phyloP scores from a whole-genome alignment of 2,888 invertebrate species.

The Drosophila monieri region DNA sequence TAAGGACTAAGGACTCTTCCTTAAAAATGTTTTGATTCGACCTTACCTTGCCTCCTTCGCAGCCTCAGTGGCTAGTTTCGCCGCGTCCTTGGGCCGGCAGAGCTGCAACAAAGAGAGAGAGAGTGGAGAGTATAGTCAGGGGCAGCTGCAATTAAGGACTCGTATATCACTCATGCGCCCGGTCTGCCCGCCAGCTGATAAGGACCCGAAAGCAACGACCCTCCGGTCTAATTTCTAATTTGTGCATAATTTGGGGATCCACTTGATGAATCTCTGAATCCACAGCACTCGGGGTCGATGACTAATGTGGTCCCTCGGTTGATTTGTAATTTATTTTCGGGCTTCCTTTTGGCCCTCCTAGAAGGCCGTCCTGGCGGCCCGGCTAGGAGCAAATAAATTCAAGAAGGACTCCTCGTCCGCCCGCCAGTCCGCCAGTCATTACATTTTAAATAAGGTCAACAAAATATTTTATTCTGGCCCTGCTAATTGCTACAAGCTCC shows the following conservation, averaged over 20 bases:
- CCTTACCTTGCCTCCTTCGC: neutral
- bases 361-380: neutral
- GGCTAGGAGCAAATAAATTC: slow-evolving; percentile 31
- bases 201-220: neutral
- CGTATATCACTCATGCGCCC: slow-evolving; percentile 24
- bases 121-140: neutral
- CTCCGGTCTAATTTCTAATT: slow-evolving; percentile 11
- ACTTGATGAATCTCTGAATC: slow-evolving; percentile 11
- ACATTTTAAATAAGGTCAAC: slow-evolving; percentile 68
- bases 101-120: slow-evolving; percentile 15
- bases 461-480: slow-evolving; percentile 37
- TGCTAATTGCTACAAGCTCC: slow-evolving; percentile 63
- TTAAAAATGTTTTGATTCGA: neutral
- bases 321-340: slow-evolving; percentile 42
- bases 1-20: neutral
- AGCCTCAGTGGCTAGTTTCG: neutral
- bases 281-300: slow-evolving; percentile 27
- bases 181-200: slow-evolving; percentile 22
- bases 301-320: slow-evolving; percentile 28
- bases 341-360: neutral
- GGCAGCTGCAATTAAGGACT: slow-evolving; percentile 8
- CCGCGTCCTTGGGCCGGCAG: neutral
- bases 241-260: slow-evolving; percentile 29
- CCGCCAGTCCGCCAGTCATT: slow-evolving; percentile 46
- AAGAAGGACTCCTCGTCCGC: neutral